Conservation (phyloP, 2,888 invertebrate species). For the Baccha elongata region DNA sequence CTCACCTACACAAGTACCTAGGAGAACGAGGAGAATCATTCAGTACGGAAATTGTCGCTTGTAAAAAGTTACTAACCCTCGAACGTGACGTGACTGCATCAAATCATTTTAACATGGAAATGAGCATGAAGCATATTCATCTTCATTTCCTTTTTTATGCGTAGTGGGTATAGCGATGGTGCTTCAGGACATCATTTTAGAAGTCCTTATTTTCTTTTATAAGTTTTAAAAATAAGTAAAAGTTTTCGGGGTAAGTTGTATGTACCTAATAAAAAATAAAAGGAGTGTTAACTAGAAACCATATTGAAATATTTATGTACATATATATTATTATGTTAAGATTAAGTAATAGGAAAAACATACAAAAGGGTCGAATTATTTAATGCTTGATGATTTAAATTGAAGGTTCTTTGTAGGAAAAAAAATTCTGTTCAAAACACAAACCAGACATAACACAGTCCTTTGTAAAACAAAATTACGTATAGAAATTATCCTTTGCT, state of each 20-base stretch:
- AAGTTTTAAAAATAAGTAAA: not conserved
- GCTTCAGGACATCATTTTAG: constrained; percentile 11
- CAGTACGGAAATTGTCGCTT: constrained; percentile 43
- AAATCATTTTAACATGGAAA: constrained; percentile 55
- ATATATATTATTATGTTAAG: too few relatives aligned
- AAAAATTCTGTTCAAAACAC: too few relatives aligned
- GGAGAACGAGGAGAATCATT: not conserved
- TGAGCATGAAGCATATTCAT: constrained; percentile 35
- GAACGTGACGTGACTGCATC: constrained; percentile 61
- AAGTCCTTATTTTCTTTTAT: not conserved
- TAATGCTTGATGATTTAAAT: too few relatives aligned
- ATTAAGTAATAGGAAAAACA: too few relatives aligned
- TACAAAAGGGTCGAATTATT: too few relatives aligned
- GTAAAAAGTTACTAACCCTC: constrained; percentile 54
- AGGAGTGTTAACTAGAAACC: too few relatives aligned
- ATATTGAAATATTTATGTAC: too few relatives aligned
- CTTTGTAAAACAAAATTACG: too few relatives aligned
- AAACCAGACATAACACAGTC: too few relatives aligned
- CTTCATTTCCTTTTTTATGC: constrained; percentile 43
- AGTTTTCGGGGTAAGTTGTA: not conserved
- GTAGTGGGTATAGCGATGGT: constrained; percentile 12
- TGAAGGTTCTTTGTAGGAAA: too few relatives aligned
- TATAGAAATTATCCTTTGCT: too few relatives aligned
- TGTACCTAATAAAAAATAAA: not conserved
- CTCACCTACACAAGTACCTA: not conserved